Evolutionary conservation across 1,140 invertebrate genomes (phyloP), one percentile per base, ranked within the genome.

Genomic region (Tetranychus cinnabarinus): DNA sequence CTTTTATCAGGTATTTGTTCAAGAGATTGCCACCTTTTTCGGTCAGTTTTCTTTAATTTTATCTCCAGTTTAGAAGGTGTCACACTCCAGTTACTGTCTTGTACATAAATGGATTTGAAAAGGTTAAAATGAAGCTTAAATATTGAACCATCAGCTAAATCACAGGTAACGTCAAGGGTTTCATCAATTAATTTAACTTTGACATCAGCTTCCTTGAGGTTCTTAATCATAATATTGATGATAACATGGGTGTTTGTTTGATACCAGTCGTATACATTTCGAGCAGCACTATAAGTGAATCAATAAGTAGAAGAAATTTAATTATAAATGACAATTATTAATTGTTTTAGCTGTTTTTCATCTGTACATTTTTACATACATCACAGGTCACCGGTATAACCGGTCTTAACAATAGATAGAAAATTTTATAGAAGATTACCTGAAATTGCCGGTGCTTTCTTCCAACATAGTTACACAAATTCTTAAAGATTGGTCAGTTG

Each of bases 241-340:
- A 65, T 60, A 13, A 66, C 65, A 55, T 65, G 65, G 23, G 59
- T 63, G 36, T 56, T 35, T 33, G 42, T 62, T 57, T 66, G 64
- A 55, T 63, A 65, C 60, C 65, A 65, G 45, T 62, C 65, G 36
- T 65, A 66, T 12, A 65, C 45, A 33, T 66, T 50, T 36, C 65
- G 55, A 36, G 64, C 46, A 13, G 58, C 58, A 33, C 55, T 52
- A 31, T 6, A 15, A 31, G 6, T 50, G 39, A 42, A 42, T 6
- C 10, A 10, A 42, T 1, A 42, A 42, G 39, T 10, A 42, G 10
- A 6, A 42, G 39, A 5, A 42, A 6, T 42, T 6, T 42, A 6
- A 42, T 10, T 23, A 23, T 23, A 23, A 23, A 23, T 23, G 23
- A 23, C 39, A 1, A 6, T 42, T 6, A 10, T 6, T 42, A 42